Evolutionary conservation across 2,113 vertebrate species (phyloP), one percentile per base, ranked within the genome.

Genomic region (Orthonyx spaldingii): DNA sequence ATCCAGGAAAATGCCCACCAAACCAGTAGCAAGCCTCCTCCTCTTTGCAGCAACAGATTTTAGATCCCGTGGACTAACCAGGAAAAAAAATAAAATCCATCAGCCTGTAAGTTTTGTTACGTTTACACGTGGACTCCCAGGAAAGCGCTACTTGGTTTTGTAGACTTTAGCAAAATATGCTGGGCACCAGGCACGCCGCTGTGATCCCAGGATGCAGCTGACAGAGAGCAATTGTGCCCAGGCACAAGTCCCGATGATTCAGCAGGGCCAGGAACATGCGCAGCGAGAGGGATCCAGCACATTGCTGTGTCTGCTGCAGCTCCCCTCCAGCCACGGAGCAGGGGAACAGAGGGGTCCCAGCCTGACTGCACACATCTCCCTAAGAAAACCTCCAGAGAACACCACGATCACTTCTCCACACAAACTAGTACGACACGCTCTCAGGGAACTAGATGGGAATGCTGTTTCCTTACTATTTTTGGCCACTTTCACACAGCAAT

Each of bases 391-490:
- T 57, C 61, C 53, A 22, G 52, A 86, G 76, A 84, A 41, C 32
- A 6, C 50, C 12, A 42, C 57, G 64, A 71, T 66, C 52, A n/a
- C 52, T 86, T n/a, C 28, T 66, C 55, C 59, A 89, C 26, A 74
- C 80, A 59, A 91, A 88, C 42, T 19, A 91, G 50, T 74, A 66
- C 78, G 85, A 88, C 63, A 52, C 2, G 13, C 87, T 80, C 63
- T 30, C 13, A 41, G 64, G 68, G 60, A 86, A 77, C 20, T 26
- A 30, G 60, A 69, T 24, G 30, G 57, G 86, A 93, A 68, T 17
- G 53, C 44, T 49, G 76, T 81, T 92, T 94, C 76, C 83, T 71
- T 64, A 41, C 90, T 96, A 63, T 84, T 94, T 95, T 77, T 90
- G 89, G 93, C 94, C 59, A 85, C 53, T 4, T 41, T 41, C 42